phyloP scores from a whole-genome alignment of 2,888 invertebrate genomes.

The Pinctada fucata region DNA sequence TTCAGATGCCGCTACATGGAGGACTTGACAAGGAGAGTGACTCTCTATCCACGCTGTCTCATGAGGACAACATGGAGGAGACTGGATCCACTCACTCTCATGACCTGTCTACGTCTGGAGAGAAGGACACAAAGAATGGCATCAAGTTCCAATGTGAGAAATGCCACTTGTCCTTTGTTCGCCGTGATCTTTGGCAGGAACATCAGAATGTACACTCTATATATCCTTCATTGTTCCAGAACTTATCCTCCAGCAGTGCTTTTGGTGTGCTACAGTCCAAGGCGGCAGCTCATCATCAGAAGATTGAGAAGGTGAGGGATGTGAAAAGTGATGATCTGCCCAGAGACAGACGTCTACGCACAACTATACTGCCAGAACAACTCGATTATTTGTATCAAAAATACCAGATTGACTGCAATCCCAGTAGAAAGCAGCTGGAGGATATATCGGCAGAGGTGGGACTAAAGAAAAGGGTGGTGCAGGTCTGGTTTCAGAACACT shows the following conservation, averaged over 20 bases:
- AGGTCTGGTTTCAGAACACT: constrained; percentile 98
- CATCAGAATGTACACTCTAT: constrained; percentile 96
- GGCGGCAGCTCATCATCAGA: constrained; percentile 61
- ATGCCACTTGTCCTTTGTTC: constrained; percentile 93
- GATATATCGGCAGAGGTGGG: constrained; percentile 97
- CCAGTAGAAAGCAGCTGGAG: constrained; percentile 97
- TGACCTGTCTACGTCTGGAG: constrained; percentile 35
- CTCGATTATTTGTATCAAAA: constrained; percentile 98
- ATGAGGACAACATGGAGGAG: constrained; percentile 57
- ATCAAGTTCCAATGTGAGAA: constrained; percentile 94
- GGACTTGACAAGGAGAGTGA: constrained; percentile 62
- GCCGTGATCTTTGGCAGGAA: constrained; percentile 94
- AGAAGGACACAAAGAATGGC: constrained; percentile 24
- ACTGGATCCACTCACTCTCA: constrained; percentile 53
- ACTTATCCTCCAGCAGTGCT: constrained; percentile 88
- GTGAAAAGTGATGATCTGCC: constrained; percentile 82
- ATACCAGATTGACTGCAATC: constrained; percentile 98
- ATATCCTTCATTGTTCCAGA: constrained; percentile 93
- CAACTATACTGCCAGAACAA: constrained; percentile 98
- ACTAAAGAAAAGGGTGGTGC: constrained; percentile 96
- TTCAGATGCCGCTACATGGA: constrained; percentile 42
- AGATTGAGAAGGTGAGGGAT: constrained; percentile 77
- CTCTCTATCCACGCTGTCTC: constrained; percentile 63
- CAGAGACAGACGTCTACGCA: constrained; percentile 94
- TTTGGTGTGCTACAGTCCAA: constrained; percentile 93